A percentile compares a stretch with the other conserved stretches of the same genome.
Conservation (phyloP, 2,113 vertebrate species). For the Diadophis punctatus region DNA sequence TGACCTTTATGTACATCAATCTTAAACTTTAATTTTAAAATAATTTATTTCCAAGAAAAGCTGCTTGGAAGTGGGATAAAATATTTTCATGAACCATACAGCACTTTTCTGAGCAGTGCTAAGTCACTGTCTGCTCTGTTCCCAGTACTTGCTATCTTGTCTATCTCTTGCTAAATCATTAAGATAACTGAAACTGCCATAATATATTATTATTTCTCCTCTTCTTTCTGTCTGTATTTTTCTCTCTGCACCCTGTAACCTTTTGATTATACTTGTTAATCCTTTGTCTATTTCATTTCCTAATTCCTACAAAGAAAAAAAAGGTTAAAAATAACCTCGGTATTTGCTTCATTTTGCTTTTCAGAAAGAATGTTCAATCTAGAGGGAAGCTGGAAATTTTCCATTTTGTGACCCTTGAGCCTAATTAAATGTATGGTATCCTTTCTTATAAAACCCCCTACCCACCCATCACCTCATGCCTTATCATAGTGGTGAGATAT, state of each 20-base stretch:
- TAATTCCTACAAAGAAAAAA: not conserved
- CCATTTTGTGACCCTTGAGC: not conserved
- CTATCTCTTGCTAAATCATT: not conserved
- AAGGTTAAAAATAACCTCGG: not conserved
- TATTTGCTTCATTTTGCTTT: not conserved
- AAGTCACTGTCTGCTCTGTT: not conserved
- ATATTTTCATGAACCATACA: not conserved
- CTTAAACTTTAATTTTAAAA: not conserved
- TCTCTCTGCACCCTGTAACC: not conserved
- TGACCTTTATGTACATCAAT: not conserved
- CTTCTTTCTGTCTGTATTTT: not conserved
- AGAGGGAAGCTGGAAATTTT: not conserved
- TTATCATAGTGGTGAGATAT: not conserved
- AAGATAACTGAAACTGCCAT: constrained; percentile 6
- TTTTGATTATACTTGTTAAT: not conserved
- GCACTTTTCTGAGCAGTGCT: not conserved
- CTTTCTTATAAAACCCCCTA: not conserved
- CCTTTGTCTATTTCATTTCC: not conserved
- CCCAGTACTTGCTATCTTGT: not conserved
- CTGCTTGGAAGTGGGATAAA: not conserved
- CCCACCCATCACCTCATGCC: not conserved
- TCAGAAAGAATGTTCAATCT: not conserved
- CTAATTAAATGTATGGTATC: not conserved
- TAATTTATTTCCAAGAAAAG: not conserved
- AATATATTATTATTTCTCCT: not conserved